Base-by-base conservation (phyloP, 1,140 invertebrate genomes). In the Diabrotica virgifera region DNA sequence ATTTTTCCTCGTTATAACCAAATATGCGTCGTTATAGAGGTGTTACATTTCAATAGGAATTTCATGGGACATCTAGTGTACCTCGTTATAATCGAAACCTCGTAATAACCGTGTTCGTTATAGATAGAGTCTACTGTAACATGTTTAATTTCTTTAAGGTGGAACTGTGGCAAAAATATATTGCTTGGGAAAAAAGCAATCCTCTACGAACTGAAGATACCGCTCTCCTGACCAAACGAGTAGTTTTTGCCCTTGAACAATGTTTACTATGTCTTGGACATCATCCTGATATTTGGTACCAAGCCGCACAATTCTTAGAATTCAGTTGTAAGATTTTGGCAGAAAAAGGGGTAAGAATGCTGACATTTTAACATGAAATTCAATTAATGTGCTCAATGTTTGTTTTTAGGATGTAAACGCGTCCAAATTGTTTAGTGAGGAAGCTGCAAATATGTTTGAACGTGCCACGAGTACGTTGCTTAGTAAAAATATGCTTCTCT, bases 101-200 rank as follows among this genome's bases (percentile, higher is more conserved):
- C n/a, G n/a, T n/a, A n/a, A n/a, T n/a, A n/a, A n/a, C n/a, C n/a
- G n/a, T n/a, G n/a, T n/a, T n/a, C n/a, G n/a, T n/a, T n/a, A n/a
- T n/a, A n/a, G n/a, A n/a, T n/a, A n/a, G n/a, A n/a, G n/a, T n/a
- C n/a, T n/a, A n/a, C n/a, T n/a, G 4, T 24, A 24, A 24, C 24
- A 24, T 4, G 4, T 24, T 4, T 24, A 24, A 24, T 24, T 4
- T 24, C 24, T 24, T 24, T 37, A 35, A 96, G 93, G 94, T 98
- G 57, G 96, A 98, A 74, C 77, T 98, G n/a, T 99, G 98, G 97
- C 98, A 98, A 80, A 98, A 98, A 75, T 99, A 98, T 76, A 98
- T 99, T 65, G 83, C 88, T 5, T 99, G 96, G 93, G 98, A 99
- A 80, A 94, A 97, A 68, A 89, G 89, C 35, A 99, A 99, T 83